Conservation (phyloP, 2,888 invertebrate genomes). For the Notodonta dromedarius region DNA sequence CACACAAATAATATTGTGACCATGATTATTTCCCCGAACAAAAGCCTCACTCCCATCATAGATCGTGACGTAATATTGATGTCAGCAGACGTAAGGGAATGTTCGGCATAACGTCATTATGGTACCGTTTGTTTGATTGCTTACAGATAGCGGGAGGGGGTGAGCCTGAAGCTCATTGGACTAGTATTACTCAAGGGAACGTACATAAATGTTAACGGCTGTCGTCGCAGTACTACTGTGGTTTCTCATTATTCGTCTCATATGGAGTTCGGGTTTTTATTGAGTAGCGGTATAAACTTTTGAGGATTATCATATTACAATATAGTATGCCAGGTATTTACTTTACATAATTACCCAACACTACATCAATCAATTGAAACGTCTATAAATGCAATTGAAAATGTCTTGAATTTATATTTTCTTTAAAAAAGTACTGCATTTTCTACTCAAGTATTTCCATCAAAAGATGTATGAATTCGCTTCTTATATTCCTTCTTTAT, state of each 20-base stretch:
- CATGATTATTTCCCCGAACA: conserved; percentile 45
- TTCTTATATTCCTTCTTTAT: too few relatives aligned
- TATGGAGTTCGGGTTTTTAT: conserved; percentile 1
- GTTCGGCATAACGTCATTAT: conserved; percentile 58
- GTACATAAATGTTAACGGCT: conserved; percentile 61
- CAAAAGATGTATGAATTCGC: too few relatives aligned
- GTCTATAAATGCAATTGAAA: too few relatives aligned
- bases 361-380: too few relatives aligned
- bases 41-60: conserved; percentile 44
- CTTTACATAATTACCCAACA: too few relatives aligned
- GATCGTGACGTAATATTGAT: conserved; percentile 50
- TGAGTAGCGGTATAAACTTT: neutral
- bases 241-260: conserved; percentile 12
- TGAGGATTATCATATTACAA: neutral
- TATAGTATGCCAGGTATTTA: too few relatives aligned
- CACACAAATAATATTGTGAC: conserved; percentile 2
- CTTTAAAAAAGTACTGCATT: too few relatives aligned
- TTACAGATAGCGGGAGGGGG: conserved; percentile 56
- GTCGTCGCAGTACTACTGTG: conserved; percentile 38
- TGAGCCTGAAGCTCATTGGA: conserved; percentile 53
- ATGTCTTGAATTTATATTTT: too few relatives aligned
- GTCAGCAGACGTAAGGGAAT: conserved; percentile 55
- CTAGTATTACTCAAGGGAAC: conserved; percentile 60
- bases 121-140: conserved; percentile 66
- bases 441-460: too few relatives aligned